These are phyloP conservation scores for Listrodromus nycthemerus DNA, from an alignment of 2,888 invertebrate species.

Conservation along the genomic window DNA sequence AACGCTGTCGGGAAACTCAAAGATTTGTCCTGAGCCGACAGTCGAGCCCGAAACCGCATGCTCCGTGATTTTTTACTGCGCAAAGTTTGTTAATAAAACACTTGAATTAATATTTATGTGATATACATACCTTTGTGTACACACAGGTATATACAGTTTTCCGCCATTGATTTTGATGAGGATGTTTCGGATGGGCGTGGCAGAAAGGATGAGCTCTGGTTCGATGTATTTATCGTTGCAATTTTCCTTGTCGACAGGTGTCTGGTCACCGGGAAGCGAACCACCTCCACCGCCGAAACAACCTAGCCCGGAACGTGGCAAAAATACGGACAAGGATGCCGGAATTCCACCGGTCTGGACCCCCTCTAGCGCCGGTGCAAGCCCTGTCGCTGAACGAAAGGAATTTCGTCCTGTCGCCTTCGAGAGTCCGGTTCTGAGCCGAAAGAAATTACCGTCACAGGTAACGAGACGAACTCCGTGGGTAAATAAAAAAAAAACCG, in stretches of 20 bases:
- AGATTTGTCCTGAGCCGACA: constrained; percentile 32
- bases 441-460: constrained; percentile 85
- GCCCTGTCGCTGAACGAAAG: constrained; percentile 91
- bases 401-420: constrained; percentile 92
- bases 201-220: neutral
- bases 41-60: constrained; percentile 10
- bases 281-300: constrained; percentile 82
- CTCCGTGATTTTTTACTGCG: constrained; percentile 26
- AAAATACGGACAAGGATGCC: constrained; percentile 85
- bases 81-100: neutral
- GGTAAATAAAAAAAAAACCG: neutral
- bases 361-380: constrained; percentile 89
- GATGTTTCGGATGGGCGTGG: neutral
- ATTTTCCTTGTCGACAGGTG: constrained; percentile 83
- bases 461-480: constrained; percentile 71
- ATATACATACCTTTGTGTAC: neutral
- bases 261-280: constrained; percentile 88
- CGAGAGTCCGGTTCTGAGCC: constrained; percentile 88
- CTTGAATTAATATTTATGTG: constrained; percentile 12
- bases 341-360: constrained; percentile 92
- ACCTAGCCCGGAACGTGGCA: constrained; percentile 83
- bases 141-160: neutral
- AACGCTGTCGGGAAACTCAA: constrained; percentile 3
- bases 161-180: constrained; percentile 24
- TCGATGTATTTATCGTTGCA: constrained; percentile 13